Evolutionary conservation across 2,888 invertebrate genomes (phyloP).

Genomic region (Disparrhopalites patrizii): DNA sequence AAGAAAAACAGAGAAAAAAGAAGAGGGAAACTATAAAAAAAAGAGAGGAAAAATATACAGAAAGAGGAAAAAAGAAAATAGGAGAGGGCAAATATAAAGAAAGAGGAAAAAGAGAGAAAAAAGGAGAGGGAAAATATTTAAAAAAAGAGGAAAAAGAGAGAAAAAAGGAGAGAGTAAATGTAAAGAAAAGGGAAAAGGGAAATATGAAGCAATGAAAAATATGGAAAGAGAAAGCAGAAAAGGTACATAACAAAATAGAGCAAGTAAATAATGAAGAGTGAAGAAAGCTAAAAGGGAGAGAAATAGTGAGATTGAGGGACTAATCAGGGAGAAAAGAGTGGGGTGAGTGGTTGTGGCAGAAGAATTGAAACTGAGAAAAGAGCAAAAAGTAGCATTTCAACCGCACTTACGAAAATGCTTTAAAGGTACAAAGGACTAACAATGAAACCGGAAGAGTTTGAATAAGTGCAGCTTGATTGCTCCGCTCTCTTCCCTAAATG

Average conservation of each 20-base stretch:
- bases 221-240: neutral
- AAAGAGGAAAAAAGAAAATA: too few species aligned
- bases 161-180: too few species aligned
- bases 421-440: too few species aligned
- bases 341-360: neutral
- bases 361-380: neutral
- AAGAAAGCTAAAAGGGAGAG: too few species aligned
- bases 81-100: too few species aligned
- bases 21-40: too few species aligned
- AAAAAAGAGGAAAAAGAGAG: too few species aligned
- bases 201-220: neutral
- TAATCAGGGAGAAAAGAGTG: too few species aligned
- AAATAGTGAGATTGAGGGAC: neutral
- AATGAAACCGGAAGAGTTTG: constrained; percentile 8
- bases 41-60: neutral
- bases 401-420: too few species aligned
- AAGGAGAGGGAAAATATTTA: too few species aligned
- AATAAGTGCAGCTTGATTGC: constrained; percentile 18
- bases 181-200: too few species aligned
- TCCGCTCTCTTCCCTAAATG: constrained; percentile 12
- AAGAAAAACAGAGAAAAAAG: neutral
- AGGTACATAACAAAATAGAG: neutral
- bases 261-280: neutral
- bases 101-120: too few species aligned
- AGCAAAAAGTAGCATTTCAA: neutral